Percentiles rank a stretch among this genome's conserved stretches.
phyloP scores from a whole-genome alignment of 2,888 invertebrate species.

The Nasonovia ribisnigri region DNA sequence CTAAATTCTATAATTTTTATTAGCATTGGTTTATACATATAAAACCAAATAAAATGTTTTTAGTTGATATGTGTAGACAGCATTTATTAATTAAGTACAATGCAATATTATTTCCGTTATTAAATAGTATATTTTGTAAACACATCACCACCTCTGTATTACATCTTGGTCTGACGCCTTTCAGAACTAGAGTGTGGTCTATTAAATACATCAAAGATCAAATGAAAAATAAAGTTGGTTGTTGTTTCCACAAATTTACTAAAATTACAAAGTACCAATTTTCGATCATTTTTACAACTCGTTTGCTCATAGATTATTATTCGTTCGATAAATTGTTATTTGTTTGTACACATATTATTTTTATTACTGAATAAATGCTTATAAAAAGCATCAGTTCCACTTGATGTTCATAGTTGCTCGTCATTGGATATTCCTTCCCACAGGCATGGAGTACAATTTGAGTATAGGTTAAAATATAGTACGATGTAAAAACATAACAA shows the following conservation, averaged over 20 bases:
- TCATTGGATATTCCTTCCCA: no score
- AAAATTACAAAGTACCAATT: no score
- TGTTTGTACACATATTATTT: not conserved
- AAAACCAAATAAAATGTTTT: not conserved
- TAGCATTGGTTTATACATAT: not conserved
- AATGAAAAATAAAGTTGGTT: no score
- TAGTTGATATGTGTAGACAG: not conserved
- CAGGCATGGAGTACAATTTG: no score
- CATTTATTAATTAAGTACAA: not conserved
- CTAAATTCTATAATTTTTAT: not conserved
- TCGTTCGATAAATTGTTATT: not conserved
- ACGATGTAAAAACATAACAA: not conserved
- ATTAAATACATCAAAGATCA: no score
- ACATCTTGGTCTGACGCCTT: not conserved
- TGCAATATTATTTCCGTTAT: not conserved
- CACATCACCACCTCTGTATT: not conserved
- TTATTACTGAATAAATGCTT: not conserved
- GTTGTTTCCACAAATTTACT: no score
- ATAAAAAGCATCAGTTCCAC: not conserved
- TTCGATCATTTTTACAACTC: not conserved
- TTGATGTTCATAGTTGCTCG: not conserved
- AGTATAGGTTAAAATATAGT: not conserved
- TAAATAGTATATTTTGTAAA: not conserved
- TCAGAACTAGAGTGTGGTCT: not conserved
- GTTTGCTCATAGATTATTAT: not conserved